Conservation (phyloP, 1,140 invertebrate species). For the Drosophila jambulina region DNA sequence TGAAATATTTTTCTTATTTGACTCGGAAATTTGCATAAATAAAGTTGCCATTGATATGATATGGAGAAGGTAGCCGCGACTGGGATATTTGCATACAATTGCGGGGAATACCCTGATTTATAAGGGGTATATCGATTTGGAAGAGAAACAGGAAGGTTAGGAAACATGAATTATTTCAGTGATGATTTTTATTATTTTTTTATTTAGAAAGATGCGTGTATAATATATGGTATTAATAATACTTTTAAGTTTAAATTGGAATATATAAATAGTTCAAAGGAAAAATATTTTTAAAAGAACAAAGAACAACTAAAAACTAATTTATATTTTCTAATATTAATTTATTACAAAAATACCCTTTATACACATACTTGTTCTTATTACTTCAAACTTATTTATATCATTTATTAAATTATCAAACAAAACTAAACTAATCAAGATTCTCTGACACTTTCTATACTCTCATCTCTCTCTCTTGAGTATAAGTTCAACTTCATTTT, state of each 20-base stretch:
- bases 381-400: neutral
- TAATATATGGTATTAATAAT: neutral
- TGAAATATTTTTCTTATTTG: constrained; percentile 58
- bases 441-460: neutral
- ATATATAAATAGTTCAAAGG: neutral
- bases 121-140: neutral
- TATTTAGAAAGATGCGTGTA: no score
- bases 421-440: no score
- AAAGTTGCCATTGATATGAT: constrained; percentile 54
- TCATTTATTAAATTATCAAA: neutral
- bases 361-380: neutral
- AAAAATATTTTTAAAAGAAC: no score
- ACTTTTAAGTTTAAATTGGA: neutral
- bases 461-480: neutral
- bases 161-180: neutral
- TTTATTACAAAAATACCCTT: neutral
- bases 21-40: constrained; percentile 55
- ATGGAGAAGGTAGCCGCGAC: constrained; percentile 41
- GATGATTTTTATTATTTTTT: neutral
- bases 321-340: neutral
- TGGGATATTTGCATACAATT: constrained; percentile 42
- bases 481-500: neutral
- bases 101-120: neutral
- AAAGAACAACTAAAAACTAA: no score
- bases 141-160: no score